phyloP scores from a whole-genome alignment of 2,113 vertebrate species.

The Calidris pygmaea region DNA sequence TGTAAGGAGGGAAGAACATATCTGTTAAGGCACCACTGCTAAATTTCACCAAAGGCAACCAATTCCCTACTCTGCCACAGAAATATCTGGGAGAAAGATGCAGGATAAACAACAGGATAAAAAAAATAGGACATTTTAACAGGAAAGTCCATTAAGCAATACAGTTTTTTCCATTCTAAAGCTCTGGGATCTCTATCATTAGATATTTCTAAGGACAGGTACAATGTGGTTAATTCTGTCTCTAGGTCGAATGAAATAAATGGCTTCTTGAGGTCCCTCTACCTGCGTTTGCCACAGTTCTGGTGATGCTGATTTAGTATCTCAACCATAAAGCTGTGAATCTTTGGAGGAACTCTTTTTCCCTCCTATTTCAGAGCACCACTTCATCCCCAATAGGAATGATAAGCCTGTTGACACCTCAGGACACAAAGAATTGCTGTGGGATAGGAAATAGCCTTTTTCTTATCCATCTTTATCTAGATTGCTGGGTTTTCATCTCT shows the following conservation, averaged over 20 bases:
- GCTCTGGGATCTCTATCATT: background rate
- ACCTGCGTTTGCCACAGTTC: background rate
- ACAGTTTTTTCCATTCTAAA: background rate
- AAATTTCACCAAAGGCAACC: background rate
- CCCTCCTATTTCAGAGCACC: background rate
- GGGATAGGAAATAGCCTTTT: background rate
- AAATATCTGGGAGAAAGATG: background rate
- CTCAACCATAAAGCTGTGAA: background rate
- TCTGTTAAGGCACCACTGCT: background rate
- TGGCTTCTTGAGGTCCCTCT: background rate
- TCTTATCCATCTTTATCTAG: slow-evolving; percentile 33
- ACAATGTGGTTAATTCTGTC: background rate
- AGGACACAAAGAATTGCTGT: background rate
- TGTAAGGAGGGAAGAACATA: background rate
- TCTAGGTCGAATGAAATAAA: background rate
- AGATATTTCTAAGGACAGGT: background rate
- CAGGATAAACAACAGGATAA: background rate
- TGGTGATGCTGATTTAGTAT: background rate
- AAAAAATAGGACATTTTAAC: background rate
- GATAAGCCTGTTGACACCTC: slow-evolving; percentile 44
- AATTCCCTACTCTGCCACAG: background rate
- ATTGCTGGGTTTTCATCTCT: background rate
- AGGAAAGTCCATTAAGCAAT: background rate
- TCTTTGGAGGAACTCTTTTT: background rate
- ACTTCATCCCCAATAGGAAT: background rate